Evolutionary conservation across 2,888 invertebrate species (phyloP).

Genomic region (Tipula confusa): DNA sequence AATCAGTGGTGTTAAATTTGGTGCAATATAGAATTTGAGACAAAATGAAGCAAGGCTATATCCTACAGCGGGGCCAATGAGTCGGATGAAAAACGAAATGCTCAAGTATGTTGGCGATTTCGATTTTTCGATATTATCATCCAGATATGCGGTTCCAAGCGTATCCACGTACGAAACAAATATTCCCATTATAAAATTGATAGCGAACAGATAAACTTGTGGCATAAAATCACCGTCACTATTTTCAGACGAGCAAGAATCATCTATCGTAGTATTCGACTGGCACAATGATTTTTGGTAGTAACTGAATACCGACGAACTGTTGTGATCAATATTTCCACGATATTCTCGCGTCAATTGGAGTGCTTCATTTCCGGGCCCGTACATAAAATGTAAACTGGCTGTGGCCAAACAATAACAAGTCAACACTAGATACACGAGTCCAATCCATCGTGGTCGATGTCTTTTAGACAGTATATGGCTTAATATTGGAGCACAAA

Average conservation of each 20-base stretch:
- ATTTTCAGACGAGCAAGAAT: not conserved
- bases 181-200: not conserved
- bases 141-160: constrained; percentile 32
- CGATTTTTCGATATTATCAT: not conserved
- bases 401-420: constrained; percentile 41
- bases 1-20: constrained; percentile 55
- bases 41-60: constrained; percentile 56
- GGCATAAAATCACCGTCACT: not conserved
- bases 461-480: constrained; percentile 42
- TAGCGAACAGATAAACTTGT: not conserved
- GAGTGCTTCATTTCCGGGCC: constrained; percentile 57
- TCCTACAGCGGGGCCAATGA: constrained; percentile 59
- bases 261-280: not conserved
- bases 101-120: constrained; percentile 42
- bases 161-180: constrained; percentile 26
- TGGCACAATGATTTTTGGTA: not conserved
- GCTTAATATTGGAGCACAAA: constrained; percentile 52
- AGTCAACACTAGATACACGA: not conserved
- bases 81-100: constrained; percentile 57
- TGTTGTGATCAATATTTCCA: not conserved
- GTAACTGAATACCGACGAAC: not conserved
- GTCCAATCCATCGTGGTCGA: constrained; percentile 59
- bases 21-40: constrained; percentile 57
- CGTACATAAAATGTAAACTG: constrained; percentile 58
- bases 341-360: constrained; percentile 52